Base-by-base conservation (phyloP, 1,140 invertebrate genomes). In the Pararge aegeria region DNA sequence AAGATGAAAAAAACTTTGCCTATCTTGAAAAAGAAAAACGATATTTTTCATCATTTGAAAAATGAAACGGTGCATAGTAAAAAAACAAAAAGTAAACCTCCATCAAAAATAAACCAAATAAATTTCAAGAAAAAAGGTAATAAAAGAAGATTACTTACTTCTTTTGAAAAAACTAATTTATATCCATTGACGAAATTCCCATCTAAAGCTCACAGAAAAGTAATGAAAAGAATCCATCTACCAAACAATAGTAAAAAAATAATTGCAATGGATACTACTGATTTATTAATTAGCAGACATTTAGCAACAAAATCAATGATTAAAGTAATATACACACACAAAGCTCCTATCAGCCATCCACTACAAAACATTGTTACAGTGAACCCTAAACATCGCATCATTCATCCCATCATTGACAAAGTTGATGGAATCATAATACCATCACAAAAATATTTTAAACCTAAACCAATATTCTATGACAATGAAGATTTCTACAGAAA, bases 221-320 rank as follows among this genome's bases (percentile, higher is more conserved):
- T 66, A 15, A 50, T 75, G 46, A 79, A 61, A 55, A 64, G 66
- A 55, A 68, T 78, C 24, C 52, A 38, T 15, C 16, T 70, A 21
- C 48, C 55, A 5, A 66, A 61, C 20, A 72, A 70, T 37, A 69
- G 68, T 9, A 75, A 44, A 27, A 53, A 69, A 10, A 40, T 69
- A 12, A 27, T 68, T 6, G 65, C 64, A 1, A 71, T 77, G 52
- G 68, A 80, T 15, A 74, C 68, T 4, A 42, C 74, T 49, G 72
- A 80, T 51, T 76, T 78, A 42, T 75, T 74, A 20, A 73, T 70
- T 20, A 60, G 59, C 46, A 67, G 63, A 46, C 61, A 54, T 13
- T 60, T 64, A 21, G 30, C 46, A 15, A 67, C 61, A 9, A 55
- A 54, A 20, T 46, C 16, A 50, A 58, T 18, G 10, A n/a, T 12